These are phyloP conservation scores for Microtus richardsoni DNA, from an alignment of 2,113 vertebrate genomes.

Conservation along the genomic window DNA sequence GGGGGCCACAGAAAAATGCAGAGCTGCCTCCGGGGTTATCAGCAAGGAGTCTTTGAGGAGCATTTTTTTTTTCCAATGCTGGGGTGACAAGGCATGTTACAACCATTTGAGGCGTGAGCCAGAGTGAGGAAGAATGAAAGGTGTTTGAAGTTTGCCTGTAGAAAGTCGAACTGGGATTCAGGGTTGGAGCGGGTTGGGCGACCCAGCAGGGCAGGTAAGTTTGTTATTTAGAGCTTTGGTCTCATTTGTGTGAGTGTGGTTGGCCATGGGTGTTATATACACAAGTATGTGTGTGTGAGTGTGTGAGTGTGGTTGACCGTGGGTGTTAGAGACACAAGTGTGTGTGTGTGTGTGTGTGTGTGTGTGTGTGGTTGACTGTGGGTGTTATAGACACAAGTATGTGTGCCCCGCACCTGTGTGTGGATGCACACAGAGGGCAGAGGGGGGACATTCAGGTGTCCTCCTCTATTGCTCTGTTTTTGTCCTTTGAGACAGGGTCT, in stretches of 20 bases:
- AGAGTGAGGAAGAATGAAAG: not conserved
- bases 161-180: not conserved
- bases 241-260: not conserved
- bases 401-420: not conserved
- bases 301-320: too few relatives aligned
- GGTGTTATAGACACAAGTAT: not conserved
- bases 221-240: not conserved
- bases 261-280: too few relatives aligned
- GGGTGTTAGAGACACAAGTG: too few relatives aligned
- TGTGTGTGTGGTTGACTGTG: too few relatives aligned
- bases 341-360: too few relatives aligned
- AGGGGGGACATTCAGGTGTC: too few relatives aligned
- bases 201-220: not conserved
- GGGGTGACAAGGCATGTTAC: not conserved
- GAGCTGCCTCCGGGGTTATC: not conserved
- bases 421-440: not conserved
- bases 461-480: not conserved
- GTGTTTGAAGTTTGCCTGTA: not conserved
- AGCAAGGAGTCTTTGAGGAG: not conserved
- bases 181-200: too few relatives aligned
- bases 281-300: too few relatives aligned
- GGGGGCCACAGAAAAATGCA: not conserved
- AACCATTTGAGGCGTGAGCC: not conserved
- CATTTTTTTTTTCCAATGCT: not conserved
- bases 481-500: not conserved